Conservation (phyloP, 2,113 vertebrate species). For the Delphinus delphis region DNA sequence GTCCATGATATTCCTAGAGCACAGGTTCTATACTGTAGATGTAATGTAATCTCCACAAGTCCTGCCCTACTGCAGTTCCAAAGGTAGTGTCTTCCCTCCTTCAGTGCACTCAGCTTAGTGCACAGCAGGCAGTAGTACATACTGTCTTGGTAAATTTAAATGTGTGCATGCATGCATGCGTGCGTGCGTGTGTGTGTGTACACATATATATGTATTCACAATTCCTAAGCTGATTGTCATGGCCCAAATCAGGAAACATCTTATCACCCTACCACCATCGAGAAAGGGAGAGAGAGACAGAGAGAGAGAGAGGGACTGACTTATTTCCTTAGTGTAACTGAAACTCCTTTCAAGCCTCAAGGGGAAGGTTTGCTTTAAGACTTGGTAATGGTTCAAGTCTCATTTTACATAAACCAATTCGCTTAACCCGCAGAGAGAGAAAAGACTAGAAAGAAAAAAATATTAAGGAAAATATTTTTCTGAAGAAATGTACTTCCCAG, state of each 20-base stretch:
- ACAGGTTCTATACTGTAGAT: neutral
- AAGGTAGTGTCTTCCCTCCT: neutral
- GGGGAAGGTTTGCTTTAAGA: constrained; percentile 11
- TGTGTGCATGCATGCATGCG: accelerated
- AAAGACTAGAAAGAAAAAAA: constrained; percentile 48
- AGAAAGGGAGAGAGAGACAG: neutral
- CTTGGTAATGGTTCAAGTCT: constrained; percentile 20
- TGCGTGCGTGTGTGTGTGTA: accelerated
- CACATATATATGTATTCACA: neutral
- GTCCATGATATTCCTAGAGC: neutral
- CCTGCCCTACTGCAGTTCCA: neutral
- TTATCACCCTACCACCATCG: neutral
- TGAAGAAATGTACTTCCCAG: neutral
- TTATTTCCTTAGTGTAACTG: neutral
- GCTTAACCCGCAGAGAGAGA: neutral
- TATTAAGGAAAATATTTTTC: constrained; percentile 54
- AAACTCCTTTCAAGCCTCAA: constrained; percentile 27
- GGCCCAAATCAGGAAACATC: neutral
- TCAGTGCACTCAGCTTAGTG: neutral
- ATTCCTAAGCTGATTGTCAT: neutral
- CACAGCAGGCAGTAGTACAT: neutral
- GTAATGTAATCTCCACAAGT: neutral
- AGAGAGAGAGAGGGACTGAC: neutral
- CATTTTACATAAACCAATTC: constrained; percentile 49
- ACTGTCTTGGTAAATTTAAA: neutral